A percentile compares a stretch with the other conserved stretches of the same genome.
Evolutionary conservation across 2,113 vertebrate species (phyloP).

Genomic region (Hippocampus comes): DNA sequence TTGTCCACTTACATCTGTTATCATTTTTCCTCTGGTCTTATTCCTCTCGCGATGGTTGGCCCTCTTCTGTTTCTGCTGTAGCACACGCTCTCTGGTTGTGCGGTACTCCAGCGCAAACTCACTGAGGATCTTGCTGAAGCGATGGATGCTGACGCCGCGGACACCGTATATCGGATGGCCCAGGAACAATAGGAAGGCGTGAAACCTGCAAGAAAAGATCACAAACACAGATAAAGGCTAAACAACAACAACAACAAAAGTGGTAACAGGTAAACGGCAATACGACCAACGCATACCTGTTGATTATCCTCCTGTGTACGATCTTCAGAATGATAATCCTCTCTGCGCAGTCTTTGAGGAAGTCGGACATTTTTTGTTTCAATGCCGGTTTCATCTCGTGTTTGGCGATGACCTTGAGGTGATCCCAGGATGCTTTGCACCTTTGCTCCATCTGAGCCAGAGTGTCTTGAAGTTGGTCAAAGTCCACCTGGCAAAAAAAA

Average conservation of each 20-base stretch:
- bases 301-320: conserved; percentile 93
- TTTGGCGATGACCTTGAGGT: conserved; percentile 95
- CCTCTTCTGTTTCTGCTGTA: conserved; percentile 95
- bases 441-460: conserved; percentile 91
- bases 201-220: conserved; percentile 78
- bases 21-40: conserved; percentile 98
- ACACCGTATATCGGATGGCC: conserved; percentile 87
- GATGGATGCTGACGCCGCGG: conserved; percentile 91
- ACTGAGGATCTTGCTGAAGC: conserved; percentile 93
- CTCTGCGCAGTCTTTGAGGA: conserved; percentile 95
- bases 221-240: background rate
- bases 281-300: conserved; percentile 74
- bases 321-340: conserved; percentile 96
- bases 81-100: conserved; percentile 89
- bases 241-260: background rate
- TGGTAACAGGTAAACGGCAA: background rate
- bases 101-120: conserved; percentile 97
- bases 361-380: conserved; percentile 95
- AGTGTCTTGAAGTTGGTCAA: conserved; percentile 96
- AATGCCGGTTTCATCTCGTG: conserved; percentile 92
- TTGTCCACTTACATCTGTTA: conserved; percentile 89
- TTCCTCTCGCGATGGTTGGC: conserved; percentile 98
- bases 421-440: conserved; percentile 98
- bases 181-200: conserved; percentile 93
- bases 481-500: conserved; percentile 82